phyloP scores from a whole-genome alignment of 2,113 vertebrate species.

The Scolopax mira region DNA sequence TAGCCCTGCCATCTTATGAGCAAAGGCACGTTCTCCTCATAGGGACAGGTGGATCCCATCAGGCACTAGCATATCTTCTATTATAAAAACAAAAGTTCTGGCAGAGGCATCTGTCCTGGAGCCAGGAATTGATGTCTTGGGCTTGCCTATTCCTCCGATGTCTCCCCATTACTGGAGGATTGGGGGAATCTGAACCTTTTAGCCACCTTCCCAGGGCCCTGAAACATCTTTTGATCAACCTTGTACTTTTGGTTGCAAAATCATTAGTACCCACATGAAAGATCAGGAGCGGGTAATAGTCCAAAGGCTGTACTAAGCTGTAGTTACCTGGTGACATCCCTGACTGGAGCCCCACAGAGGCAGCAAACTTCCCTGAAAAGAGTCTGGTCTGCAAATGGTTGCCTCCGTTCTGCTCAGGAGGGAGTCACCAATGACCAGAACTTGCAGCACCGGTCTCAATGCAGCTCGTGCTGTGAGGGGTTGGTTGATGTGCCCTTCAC shows the following conservation, averaged over 20 bases:
- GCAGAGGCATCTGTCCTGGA: background rate
- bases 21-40: background rate
- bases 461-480: background rate
- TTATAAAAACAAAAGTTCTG: background rate
- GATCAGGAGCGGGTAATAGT: background rate
- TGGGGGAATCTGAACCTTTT: background rate
- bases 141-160: background rate
- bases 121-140: background rate
- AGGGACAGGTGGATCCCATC: background rate
- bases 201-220: background rate
- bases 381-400: background rate
- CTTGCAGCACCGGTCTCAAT: rapidly evolving
- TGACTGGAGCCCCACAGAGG: rapidly evolving
- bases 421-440: background rate
- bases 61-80: background rate
- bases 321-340: background rate
- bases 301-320: background rate
- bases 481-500: background rate
- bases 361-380: background rate
- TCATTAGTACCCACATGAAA: background rate
- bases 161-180: background rate
- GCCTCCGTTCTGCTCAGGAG: background rate
- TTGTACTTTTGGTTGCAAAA: background rate
- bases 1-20: background rate
- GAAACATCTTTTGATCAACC: background rate